Evolutionary conservation across 2,888 invertebrate species (phyloP), one percentile per base, ranked within the genome.

Genomic region (Caenorhabditis sp.): DNA sequence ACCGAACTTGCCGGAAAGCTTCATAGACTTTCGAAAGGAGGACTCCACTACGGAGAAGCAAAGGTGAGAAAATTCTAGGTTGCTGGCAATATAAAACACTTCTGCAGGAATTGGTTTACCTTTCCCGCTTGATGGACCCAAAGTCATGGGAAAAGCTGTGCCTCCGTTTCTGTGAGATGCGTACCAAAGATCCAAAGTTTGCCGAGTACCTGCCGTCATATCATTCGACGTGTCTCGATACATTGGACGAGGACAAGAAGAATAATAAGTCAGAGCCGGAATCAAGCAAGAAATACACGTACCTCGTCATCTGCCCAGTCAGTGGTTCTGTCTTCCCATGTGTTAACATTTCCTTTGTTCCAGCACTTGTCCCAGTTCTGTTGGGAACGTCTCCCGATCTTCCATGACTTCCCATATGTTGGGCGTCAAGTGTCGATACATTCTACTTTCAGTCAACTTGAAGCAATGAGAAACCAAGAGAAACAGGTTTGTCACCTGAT

Each of bases 351-450:
- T 26, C 20, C 3, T 13, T 13, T 22, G n/a, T 53, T 53, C 2
- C 52, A 66, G 59, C 70, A 71, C 43, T 46, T 82, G 0, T 74
- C 80, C 1, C 63, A 63, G 9, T 68, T 85, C 46, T 82, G 84
- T n/a, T 86, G 84, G 82, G 86, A 86, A 48, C 58, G 63, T 22
- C 53, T 86, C 9, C 79, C 84, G 1, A 72, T 87, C 27, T 84
- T 83, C 46, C 55, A 72, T 3, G 52, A 78, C 6, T 61, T 72
- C 46, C 82, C 83, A 2, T 75, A 81, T 24, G 83, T 87, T 41
- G 80, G 79, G 17, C 75, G 87, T 11, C 65, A 82, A 20, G 83
- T 81, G 1, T 87, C 85, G 0, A 66, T 87, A 37, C 83, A 84
- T 41, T 74, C 70, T 22, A 63, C 72, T 9, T 83, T 75, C 62